Evolutionary conservation across 2,113 vertebrate genomes (phyloP), one percentile per base, ranked within the genome.

Genomic region (Procavia capensis): DNA sequence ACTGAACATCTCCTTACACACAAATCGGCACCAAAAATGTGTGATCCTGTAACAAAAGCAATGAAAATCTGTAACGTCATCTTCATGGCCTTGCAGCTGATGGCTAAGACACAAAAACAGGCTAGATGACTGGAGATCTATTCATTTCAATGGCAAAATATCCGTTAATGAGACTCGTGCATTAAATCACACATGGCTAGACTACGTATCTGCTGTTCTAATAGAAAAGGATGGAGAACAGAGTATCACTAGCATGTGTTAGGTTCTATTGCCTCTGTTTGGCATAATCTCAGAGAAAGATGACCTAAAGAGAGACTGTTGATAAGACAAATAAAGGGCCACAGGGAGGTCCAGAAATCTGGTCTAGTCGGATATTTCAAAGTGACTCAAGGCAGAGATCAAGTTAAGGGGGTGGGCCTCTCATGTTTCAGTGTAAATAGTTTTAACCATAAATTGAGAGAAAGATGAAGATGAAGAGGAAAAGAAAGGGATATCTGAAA

Each of bases 281-380:
- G 4, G 27, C 14, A 83, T 47, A 83, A 19, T 72, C 45, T 39
- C 25, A 66, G 16, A 82, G 4, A 94, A 92, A 79, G 36, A 81
- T 27, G 17, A 25, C n/a, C 6, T 29, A 72, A 78, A 16, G 29
- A 57, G 27, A 41, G 64, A 70, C 82, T 5, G 9, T 91, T 91
- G 95, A 36, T 61, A 36, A 79, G 36, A 93, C 11, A 85, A 91
- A 97, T 47, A 3, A n/a, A 63, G 85, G 34, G n/a, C 57, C 54
- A 88, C 85, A 88, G 22, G n/a, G 81, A 13, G 68, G 81, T 78
- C 27, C 19, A 85, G 27, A 95, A 93, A 66, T 90, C 2, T 9
- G 17, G 16, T n/a, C n/a, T n/a, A n/a, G n/a, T n/a, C n/a, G n/a
- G n/a, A n/a, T n/a, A n/a, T n/a, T n/a, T n/a, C 75, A 72, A 74